A percentile compares a stretch with the other conserved stretches of the same genome.
These are phyloP conservation scores for Platynereis dumerilii DNA, from an alignment of 2,888 invertebrate genomes.

Conservation along the genomic window DNA sequence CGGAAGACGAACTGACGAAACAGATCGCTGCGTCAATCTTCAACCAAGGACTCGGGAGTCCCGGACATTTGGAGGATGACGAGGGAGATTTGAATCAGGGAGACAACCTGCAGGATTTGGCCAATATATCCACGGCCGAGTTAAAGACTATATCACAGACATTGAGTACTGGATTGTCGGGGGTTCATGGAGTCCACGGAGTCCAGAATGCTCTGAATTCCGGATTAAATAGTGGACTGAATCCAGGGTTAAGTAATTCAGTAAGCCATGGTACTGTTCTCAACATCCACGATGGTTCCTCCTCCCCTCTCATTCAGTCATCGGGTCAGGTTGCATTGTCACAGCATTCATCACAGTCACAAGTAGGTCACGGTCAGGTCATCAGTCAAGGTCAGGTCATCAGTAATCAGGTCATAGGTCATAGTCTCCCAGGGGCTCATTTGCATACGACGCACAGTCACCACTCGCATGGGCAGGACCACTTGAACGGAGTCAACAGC, in stretches of 20 bases:
- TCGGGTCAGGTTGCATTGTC: no score
- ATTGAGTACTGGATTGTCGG: no score
- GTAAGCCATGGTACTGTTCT: background rate
- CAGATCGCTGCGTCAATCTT: constrained; percentile 42
- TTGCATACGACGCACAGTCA: no score
- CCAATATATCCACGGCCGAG: constrained; percentile 29
- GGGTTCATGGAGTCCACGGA: no score
- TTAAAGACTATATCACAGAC: constrained; percentile 5
- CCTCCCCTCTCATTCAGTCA: no score
- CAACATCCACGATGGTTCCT: background rate
- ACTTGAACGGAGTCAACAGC: no score
- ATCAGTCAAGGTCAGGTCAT: background rate
- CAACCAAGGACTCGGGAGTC: constrained; percentile 29
- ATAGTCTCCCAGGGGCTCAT: background rate
- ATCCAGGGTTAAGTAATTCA: background rate
- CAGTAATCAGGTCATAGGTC: background rate
- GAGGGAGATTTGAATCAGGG: background rate
- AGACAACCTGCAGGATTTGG: constrained; percentile 29
- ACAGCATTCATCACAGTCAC: background rate
- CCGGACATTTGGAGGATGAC: constrained; percentile 12
- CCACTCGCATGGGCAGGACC: background rate
- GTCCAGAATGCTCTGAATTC: no score
- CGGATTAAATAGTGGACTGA: background rate
- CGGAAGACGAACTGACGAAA: constrained; percentile 47
- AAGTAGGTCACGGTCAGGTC: background rate